Evolutionary conservation across 2,113 vertebrate species (phyloP).

Genomic region (Mirza zaza): DNA sequence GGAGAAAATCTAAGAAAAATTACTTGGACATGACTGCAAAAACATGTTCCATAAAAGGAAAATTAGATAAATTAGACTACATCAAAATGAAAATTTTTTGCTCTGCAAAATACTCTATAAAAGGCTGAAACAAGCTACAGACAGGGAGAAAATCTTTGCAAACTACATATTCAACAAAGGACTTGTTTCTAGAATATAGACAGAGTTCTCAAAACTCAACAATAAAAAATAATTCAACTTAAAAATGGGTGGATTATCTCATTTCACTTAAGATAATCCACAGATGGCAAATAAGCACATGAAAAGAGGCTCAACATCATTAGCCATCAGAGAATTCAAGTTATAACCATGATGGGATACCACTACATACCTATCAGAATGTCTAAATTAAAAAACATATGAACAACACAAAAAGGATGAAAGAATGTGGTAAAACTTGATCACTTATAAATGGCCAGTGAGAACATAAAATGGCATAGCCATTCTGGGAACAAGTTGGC

Average conservation of each 20-base stretch:
- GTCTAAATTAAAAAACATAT: not conserved
- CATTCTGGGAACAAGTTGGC: not conserved
- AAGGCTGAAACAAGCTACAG: not conserved
- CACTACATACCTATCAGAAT: not conserved
- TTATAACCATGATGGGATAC: not conserved
- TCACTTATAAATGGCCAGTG: not conserved
- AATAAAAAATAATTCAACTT: not conserved
- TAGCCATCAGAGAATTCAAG: not conserved
- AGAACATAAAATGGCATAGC: not conserved
- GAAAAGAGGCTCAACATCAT: not conserved
- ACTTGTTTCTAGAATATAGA: not conserved
- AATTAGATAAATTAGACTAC: not conserved
- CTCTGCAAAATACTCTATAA: not conserved
- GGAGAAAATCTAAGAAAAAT: not conserved
- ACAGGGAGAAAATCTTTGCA: not conserved
- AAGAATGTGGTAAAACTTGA: not conserved
- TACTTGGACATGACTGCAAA: not conserved
- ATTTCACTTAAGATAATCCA: not conserved
- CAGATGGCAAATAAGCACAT: not conserved
- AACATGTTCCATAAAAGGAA: not conserved
- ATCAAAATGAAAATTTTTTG: not conserved
- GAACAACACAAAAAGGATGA: not conserved
- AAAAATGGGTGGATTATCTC: not conserved
- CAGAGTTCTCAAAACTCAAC: not conserved
- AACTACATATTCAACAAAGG: not conserved